phyloP scores from a whole-genome alignment of 2,113 vertebrate genomes.

The Corythornis madagascariensis region DNA sequence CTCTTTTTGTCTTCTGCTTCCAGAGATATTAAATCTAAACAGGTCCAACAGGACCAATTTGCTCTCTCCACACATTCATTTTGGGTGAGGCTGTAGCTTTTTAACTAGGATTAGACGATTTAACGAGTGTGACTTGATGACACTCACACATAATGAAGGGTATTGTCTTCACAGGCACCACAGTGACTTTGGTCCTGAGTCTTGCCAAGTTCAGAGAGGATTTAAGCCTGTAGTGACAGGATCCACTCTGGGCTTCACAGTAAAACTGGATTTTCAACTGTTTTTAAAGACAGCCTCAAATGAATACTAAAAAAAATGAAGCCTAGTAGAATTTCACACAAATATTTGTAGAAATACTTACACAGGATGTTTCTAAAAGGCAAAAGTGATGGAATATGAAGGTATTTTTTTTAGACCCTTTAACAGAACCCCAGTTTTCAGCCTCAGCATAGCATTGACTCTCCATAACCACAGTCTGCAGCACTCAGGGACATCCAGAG shows the following conservation, averaged over 20 bases:
- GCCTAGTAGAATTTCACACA: background rate
- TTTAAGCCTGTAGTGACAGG: conserved; percentile 57
- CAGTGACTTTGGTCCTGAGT: background rate
- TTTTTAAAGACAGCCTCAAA: background rate
- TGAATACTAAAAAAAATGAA: background rate
- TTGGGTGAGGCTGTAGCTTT: conserved; percentile 6
- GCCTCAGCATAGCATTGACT: background rate
- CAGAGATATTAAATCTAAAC: conserved; percentile 1
- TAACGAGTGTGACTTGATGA: conserved; percentile 16
- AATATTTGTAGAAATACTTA: background rate
- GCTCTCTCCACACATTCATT: conserved; percentile 34
- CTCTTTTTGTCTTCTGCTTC: background rate
- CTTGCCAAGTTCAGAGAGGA: conserved; percentile 36
- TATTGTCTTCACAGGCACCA: conserved; percentile 57
- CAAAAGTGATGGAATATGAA: background rate
- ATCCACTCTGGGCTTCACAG: background rate
- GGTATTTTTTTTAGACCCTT: background rate
- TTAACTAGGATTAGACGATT: conserved; percentile 16
- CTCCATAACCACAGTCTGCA: background rate
- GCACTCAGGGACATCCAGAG: background rate
- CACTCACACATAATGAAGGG: background rate
- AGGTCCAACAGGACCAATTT: conserved; percentile 35
- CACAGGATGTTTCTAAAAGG: background rate
- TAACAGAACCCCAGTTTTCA: background rate
- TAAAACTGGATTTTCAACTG: conserved; percentile 20